Base-by-base conservation (phyloP, 2,797 vertebrate species). In the Bufotes viridis region DNA sequence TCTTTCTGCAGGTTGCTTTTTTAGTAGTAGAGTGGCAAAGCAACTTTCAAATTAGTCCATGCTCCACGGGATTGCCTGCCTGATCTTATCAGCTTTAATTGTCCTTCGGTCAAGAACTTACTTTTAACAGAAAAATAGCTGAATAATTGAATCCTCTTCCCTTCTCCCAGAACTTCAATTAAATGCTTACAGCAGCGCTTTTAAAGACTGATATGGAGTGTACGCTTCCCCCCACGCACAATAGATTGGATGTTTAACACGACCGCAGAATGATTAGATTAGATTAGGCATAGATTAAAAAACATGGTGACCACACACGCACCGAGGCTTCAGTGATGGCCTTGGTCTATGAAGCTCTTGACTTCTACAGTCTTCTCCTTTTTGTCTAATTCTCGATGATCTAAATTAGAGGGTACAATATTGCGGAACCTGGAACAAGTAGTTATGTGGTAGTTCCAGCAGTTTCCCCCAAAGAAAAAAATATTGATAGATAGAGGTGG, bases 1-100 rank as follows among this genome's bases (percentile, higher is more conserved):
- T 42, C 8, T 60, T 26, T n/a, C 82, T 84, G 61, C 81, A 70
- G 87, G 82, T 69, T 78, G 65, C 61, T 82, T 78, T 76, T 84
- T 34, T 84, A 78, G 65, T 58, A 78, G 26, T 20, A 84, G 55
- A 29, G 65, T 49, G 55, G 75, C 57, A 88, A 70, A 70, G 63
- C 26, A 60, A 78, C 53, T 88, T 88, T 79, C 75, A 84, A 84
- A 79, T 88, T 84, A 88, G 75, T 79, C 87, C 29, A 74, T 53
- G 55, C 29, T 79, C 87, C 24, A 58, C 9, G 63, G 75, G 55
- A 83, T 84, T 83, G 74, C 57, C 65, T 88, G 87, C 63, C 74
- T 49, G 60, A 61, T 87, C 72, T 82, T 78, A 88, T 88, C 81
- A 84, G 49, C 51, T 57, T 79, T 76, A 84, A 70, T 88, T 78